A percentile compares a stretch with the other conserved stretches of the same genome.
These are phyloP conservation scores for Apus apus DNA, from an alignment of 2,113 vertebrate genomes.

Conservation along the genomic window DNA sequence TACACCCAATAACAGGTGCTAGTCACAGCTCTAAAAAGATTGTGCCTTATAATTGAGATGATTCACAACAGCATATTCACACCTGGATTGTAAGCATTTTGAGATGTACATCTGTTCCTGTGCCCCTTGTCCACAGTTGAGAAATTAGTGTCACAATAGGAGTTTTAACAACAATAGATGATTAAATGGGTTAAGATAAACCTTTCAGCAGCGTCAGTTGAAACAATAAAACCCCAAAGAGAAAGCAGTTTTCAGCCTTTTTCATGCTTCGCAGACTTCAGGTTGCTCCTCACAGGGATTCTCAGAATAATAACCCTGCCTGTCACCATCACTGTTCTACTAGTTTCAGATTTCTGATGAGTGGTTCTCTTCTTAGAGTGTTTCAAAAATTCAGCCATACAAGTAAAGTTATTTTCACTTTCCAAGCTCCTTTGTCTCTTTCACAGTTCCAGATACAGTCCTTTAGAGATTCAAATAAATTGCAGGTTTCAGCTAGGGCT, in stretches of 20 bases:
- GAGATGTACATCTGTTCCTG: neutral
- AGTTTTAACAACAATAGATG: neutral
- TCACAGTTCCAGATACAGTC: neutral
- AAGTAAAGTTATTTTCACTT: neutral
- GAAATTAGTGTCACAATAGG: neutral
- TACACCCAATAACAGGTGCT: neutral
- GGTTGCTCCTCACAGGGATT: neutral
- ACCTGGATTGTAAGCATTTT: neutral
- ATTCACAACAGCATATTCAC: neutral
- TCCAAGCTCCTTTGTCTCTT: neutral
- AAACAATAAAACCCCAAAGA: neutral
- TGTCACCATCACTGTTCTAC: neutral
- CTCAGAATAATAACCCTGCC: neutral
- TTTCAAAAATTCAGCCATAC: neutral
- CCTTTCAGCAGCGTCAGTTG: neutral
- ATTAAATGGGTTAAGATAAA: neutral
- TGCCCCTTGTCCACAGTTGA: neutral
- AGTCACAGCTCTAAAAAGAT: neutral
- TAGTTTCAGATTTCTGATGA: neutral
- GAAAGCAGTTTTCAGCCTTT: neutral
- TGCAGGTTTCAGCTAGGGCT: accelerated
- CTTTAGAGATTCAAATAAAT: neutral
- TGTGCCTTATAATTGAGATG: neutral
- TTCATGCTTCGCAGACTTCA: neutral
- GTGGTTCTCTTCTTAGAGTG: neutral